Conservation (phyloP, 1,140 invertebrate species). For the Apis dorsata region DNA sequence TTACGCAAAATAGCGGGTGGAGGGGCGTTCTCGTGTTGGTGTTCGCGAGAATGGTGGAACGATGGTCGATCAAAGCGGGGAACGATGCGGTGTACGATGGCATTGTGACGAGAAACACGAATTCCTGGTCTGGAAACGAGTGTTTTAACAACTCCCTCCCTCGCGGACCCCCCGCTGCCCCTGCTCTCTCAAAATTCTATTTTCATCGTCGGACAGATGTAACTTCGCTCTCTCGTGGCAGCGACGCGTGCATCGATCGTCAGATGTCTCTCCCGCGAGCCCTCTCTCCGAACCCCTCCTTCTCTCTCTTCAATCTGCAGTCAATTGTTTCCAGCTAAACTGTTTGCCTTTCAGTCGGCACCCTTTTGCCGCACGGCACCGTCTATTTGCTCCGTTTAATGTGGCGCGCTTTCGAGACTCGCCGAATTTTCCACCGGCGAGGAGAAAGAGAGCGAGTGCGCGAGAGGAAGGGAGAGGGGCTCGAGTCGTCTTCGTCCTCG, state of each 20-base stretch:
- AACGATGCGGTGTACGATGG: constrained; percentile 5
- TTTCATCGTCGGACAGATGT: constrained; percentile 75
- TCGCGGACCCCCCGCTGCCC: constrained; percentile 46
- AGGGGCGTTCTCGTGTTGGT: neutral
- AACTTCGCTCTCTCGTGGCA: constrained; percentile 70
- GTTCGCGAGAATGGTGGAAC: constrained; percentile 44
- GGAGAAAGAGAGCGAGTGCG: neutral
- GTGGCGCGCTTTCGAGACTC: constrained; percentile 69
- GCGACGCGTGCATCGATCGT: constrained; percentile 77
- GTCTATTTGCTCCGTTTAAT: constrained; percentile 78
- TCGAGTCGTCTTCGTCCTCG: neutral
- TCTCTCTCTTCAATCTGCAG: constrained; percentile 79
- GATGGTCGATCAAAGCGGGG: constrained; percentile 57
- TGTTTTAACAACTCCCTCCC: constrained; percentile 65
- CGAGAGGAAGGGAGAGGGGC: neutral
- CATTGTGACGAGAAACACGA: constrained; percentile 66
- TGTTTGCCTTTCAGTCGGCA: constrained; percentile 80
- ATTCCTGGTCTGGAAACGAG: constrained; percentile 69
- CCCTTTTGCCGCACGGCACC: constrained; percentile 76
- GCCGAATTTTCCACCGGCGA: constrained; percentile 65
- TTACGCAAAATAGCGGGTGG: constrained; percentile 29
- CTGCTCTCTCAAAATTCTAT: constrained; percentile 74
- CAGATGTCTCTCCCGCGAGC: constrained; percentile 67
- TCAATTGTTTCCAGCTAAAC: constrained; percentile 81
- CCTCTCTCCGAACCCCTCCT: constrained; percentile 43